Percentiles rank a stretch among this genome's conserved stretches.
phyloP scores from a whole-genome alignment of 2,113 vertebrate species.

The Petroica traversi region DNA sequence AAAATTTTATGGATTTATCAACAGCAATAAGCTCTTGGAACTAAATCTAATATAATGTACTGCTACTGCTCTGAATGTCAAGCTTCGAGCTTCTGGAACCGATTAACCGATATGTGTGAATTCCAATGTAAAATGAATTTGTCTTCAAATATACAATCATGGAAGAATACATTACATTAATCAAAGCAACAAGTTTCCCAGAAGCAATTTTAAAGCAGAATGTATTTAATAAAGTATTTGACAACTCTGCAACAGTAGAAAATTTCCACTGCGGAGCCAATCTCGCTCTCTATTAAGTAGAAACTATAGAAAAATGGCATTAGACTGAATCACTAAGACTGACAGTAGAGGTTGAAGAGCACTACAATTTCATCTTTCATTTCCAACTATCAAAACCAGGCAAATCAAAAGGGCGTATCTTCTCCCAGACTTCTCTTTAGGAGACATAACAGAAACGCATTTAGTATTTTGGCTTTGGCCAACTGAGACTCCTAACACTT shows the following conservation, averaged over 20 bases:
- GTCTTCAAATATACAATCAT: conserved; percentile 19
- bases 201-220: conserved; percentile 23
- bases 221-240: background rate
- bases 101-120: background rate
- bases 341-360: background rate
- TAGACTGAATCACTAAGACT: background rate
- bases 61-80: background rate
- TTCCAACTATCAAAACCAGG: background rate
- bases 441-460: background rate
- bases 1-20: background rate
- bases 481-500: background rate
- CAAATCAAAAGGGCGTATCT: background rate
- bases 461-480: background rate
- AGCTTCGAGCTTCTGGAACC: background rate
- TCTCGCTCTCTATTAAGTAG: background rate
- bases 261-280: background rate
- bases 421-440: background rate
- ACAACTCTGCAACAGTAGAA: background rate
- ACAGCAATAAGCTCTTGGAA: background rate
- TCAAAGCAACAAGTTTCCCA: background rate
- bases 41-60: background rate
- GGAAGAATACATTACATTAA: background rate
- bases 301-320: background rate
- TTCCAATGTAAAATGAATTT: background rate
- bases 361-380: background rate